These are phyloP conservation scores for Drosophila kanekoi DNA, from an alignment of 2,888 invertebrate species.

Conservation along the genomic window DNA sequence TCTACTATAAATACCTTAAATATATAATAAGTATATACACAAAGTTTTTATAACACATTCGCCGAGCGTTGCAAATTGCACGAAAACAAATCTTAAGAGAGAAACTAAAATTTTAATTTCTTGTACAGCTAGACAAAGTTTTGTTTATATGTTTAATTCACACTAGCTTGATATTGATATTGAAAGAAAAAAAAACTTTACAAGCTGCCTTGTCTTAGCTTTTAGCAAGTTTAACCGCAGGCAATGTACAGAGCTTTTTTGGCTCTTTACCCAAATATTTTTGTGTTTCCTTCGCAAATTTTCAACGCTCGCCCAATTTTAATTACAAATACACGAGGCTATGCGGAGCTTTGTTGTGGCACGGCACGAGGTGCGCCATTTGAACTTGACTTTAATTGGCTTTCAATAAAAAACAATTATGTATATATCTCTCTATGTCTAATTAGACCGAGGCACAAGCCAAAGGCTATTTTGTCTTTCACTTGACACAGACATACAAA, in stretches of 20 bases:
- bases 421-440: slow-evolving; percentile 50
- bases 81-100: not conserved
- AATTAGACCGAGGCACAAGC: slow-evolving; percentile 47
- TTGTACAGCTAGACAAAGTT: not conserved
- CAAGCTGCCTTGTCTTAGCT: slow-evolving; percentile 17
- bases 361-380: slow-evolving; percentile 63
- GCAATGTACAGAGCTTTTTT: slow-evolving; percentile 1
- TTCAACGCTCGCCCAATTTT: slow-evolving; percentile 71
- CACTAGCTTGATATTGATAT: slow-evolving; percentile 24
- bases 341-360: slow-evolving; percentile 41
- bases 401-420: slow-evolving; percentile 72
- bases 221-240: slow-evolving; percentile 27
- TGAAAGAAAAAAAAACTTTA: slow-evolving; percentile 6
- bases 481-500: slow-evolving; percentile 35
- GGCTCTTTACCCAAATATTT: slow-evolving; percentile 13
- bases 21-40: too few species aligned
- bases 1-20: not conserved
- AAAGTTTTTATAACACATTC: too few species aligned
- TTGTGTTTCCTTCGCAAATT: slow-evolving; percentile 47
- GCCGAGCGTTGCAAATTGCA: not conserved
- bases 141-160: slow-evolving; percentile 21
- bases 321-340: slow-evolving; percentile 62
- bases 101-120: too few species aligned
- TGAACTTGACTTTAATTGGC: slow-evolving; percentile 80
- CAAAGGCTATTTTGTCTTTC: slow-evolving; percentile 44